Conservation (phyloP, 2,113 vertebrate genomes). For the Oenanthe melanoleuca region DNA sequence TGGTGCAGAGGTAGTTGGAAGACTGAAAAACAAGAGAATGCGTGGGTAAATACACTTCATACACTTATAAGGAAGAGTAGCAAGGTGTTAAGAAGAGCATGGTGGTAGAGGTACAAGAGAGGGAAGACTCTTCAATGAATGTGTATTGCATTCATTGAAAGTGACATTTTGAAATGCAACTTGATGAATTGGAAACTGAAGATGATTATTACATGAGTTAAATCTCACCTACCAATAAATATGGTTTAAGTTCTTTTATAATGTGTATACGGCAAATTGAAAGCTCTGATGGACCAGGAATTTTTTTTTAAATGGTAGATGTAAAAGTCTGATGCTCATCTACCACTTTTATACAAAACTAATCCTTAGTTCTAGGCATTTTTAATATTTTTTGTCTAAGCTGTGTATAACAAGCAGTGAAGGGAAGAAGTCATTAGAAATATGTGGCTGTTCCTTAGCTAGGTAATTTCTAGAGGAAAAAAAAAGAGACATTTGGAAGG, state of each 20-base stretch:
- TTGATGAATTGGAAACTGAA: background rate
- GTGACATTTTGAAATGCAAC: background rate
- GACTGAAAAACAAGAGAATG: background rate
- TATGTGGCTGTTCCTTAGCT: background rate
- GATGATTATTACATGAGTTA: background rate
- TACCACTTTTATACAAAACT: background rate
- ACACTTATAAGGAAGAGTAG: background rate
- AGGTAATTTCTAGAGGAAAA: background rate
- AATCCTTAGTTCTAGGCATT: background rate
- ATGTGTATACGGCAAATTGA: background rate
- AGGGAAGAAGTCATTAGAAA: background rate
- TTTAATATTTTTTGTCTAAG: background rate
- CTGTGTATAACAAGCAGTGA: background rate
- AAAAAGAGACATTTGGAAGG: rapidly evolving
- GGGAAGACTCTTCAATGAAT: background rate
- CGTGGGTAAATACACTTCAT: background rate
- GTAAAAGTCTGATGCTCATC: background rate
- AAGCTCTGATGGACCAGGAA: background rate
- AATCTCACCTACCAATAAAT: background rate
- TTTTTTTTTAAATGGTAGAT: background rate
- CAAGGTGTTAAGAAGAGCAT: background rate
- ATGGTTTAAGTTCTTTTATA: background rate
- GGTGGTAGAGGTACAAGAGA: background rate
- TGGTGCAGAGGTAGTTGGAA: background rate
- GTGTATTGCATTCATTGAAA: background rate